A percentile compares a stretch with the other conserved stretches of the same genome.
phyloP scores from a whole-genome alignment of 2,888 invertebrate species.

The Limulus polyphemus region DNA sequence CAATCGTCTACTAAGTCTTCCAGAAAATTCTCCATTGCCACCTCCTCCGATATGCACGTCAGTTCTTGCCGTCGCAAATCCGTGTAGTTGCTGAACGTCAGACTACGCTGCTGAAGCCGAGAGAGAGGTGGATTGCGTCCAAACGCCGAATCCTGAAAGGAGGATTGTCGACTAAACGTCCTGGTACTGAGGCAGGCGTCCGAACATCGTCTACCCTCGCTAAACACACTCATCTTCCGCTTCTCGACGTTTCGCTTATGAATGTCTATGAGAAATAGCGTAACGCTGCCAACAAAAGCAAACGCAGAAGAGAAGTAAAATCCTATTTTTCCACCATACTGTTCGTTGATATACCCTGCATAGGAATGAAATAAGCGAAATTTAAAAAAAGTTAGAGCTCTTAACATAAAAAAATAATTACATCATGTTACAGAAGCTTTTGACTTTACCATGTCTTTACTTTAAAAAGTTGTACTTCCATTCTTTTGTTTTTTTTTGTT shows the following conservation, averaged over 20 bases:
- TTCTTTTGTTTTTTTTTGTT: too few species aligned
- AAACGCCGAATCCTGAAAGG: constrained; percentile 11
- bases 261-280: constrained; percentile 66
- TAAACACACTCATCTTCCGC: constrained; percentile 29
- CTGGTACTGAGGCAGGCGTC: constrained; percentile 5
- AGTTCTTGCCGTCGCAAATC: constrained; percentile 43
- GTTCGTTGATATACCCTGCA: constrained; percentile 64
- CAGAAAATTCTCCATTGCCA: constrained; percentile 24
- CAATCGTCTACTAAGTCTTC: constrained; percentile 26
- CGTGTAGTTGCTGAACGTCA: constrained; percentile 16
- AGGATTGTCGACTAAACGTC: constrained; percentile 8
- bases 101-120: constrained; percentile 8
- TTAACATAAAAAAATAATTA: too few species aligned
- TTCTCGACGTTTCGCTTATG: constrained; percentile 50
- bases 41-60: constrained; percentile 61
- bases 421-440: too few species aligned
- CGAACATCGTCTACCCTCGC: constrained; percentile 15
- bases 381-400: too few species aligned
- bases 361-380: constrained; percentile 12
- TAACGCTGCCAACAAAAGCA: constrained; percentile 58
- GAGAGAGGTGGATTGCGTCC: not conserved
- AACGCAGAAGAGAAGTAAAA: constrained; percentile 73
- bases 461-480: too few species aligned
- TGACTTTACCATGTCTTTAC: too few species aligned
- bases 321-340: constrained; percentile 61